Base-by-base conservation (phyloP, 2,113 vertebrate species). In the Corythoichthys intestinalis region DNA sequence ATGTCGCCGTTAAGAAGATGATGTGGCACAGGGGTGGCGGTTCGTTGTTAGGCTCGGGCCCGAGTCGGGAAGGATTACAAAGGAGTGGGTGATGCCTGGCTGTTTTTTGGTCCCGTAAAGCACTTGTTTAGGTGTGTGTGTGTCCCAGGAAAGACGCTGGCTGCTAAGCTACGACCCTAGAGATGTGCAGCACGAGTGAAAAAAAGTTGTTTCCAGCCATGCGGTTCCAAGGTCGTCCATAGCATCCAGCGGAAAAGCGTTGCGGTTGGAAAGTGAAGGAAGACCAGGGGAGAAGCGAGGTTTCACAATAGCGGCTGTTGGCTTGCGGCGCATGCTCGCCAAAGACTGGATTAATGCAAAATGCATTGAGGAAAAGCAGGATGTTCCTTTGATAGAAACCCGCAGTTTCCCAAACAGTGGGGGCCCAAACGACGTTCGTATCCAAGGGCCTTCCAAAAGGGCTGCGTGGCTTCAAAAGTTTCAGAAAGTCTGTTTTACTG, bases 71-170 rank as follows among this genome's bases (percentile, higher is more conserved):
- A 67, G 66, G 66, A 76, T 65, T 75, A 62, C 48, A 67, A 68
- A 68, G 66, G 72, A 80, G 73, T 44, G 54, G 78, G 81, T 71
- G 69, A 72, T 59, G 57, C 7, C 57, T 38, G 35, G 75, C 79
- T 83, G 69, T 46, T 88, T 83, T 89, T 90, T 88, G 83, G 86
- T 89, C 88, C 87, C 83, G 54, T 83, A 88, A 87, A 89, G 88
- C 87, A 86, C 87, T 85, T 89, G 80, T 85, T 84, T 78, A 83
- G 75, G 49, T 70, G 53, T 47, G 48, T 2, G 13, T 53, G 35
- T 28, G 34, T 54, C 20, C 20, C 10, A 35, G n/a, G 60, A 37
- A 66, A 73, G 80, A 47, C 70, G 69, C 85, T 81, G 78, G 86
- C 83, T 88, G 88, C 83, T 90, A 91, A 91, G 89, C 85, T 85